Evolutionary conservation across 2,113 vertebrate species (phyloP), one percentile per base, ranked within the genome.

Genomic region (Chauna torquata): DNA sequence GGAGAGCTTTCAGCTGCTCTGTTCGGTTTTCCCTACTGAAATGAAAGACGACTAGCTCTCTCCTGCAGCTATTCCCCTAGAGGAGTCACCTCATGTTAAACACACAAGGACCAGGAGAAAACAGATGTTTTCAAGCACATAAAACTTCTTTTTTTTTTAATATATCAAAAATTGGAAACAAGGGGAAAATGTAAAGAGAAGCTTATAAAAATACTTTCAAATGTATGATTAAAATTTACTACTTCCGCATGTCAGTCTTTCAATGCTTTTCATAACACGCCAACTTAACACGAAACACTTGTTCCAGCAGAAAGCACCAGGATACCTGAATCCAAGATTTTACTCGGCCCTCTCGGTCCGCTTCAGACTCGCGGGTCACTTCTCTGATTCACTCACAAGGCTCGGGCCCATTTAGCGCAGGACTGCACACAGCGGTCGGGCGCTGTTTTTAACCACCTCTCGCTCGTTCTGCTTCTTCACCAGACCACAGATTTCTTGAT

Each of bases 181-280:
- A 14, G n/a, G 62, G 36, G 20, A 69, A 89, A 74, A 57, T 5
- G 9, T 10, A 25, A 86, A 76, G 32, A 82, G 42, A 66, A 66
- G 40, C 30, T 81, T 52, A 65, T 27, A 83, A 65, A 82, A 94
- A 52, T 77, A 77, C 83, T 88, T 92, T 61, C 64, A 77, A 81
- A 45, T 4, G 5, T n/a, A n/a, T 3, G 0, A 74, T 81, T 77
- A 57, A 61, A 86, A 52, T 77, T 11, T 18, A 23, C 58, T 47
- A 72, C 47, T 77, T 40, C 71, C 61, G 76, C 54, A 38, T 0
- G 2, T 47, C 89, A 86, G 12, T 52, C 92, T 77, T 38, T 34
- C 54, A 22, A 11, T 17, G 45, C 45, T 89, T 84, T 72, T 61
- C 71, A 59, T 69, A 86, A 76, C 4, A 20, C 49, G 74, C 55